Base-by-base conservation (phyloP, 2,113 vertebrate genomes). In the Microcebus murinus region DNA sequence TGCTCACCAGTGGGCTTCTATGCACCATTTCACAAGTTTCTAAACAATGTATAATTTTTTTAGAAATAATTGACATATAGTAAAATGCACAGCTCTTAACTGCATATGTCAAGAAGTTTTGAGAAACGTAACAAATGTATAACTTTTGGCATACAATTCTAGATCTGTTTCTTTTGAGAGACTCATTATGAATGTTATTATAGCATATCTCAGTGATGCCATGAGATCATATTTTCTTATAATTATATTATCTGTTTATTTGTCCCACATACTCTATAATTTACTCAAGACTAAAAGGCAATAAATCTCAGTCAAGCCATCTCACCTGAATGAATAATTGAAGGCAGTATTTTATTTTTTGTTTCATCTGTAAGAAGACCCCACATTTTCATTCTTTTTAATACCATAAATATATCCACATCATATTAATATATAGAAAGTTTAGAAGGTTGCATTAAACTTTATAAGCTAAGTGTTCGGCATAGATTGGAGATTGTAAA, bases 321-420 rank as follows among this genome's bases (percentile, higher is more conserved):
- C 76, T 93, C 12, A 91, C 13, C 10, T 67, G 50, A 85, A 85
- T 82, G n/a, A 81, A 70, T 42, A 45, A 8, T 29, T n/a, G 11
- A 93, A 81, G 25, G 25, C 12, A 82, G 11, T 73, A 31, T 76
- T 87, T 88, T 81, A 45, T 20, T 92, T 83, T 92, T 91, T 61
- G 3, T 48, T 94, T 76, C 52, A 82, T 77, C 31, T 13, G 20
- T 74, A 67, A 31, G 36, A 84, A 50, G 23, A 34, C 3, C 18
- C 52, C 20, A 61, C 4, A 68, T 50, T 96, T 87, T 93, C 11
- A 81, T 81, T 86, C 34, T 70, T 92, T 95, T 52, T 81, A 91
- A 86, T 79, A 67, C 6, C n/a, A n/a, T 57, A 67, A 83, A 27
- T 63, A 81, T 86, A 87, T 50, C 25, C 9, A 83, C n/a, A 36